Base-by-base conservation (phyloP, 1,140 invertebrate species). In the Sitophilus oryzae region DNA sequence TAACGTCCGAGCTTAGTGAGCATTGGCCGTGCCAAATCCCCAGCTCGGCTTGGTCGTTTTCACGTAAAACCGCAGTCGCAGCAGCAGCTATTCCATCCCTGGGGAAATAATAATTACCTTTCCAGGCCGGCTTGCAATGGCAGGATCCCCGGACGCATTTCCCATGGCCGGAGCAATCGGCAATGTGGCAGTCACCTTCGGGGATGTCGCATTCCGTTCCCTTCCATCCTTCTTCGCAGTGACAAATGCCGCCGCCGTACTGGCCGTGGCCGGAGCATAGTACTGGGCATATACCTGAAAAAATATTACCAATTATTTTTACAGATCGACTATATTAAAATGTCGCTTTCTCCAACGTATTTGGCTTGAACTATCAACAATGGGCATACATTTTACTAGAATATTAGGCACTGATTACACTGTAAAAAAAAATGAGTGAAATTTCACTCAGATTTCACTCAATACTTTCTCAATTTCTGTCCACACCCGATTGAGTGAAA, bases 191-290 rank as follows among this genome's bases (percentile, higher is more conserved):
- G 74, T 95, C 93, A 56, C 83, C 81, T 56, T 89, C 84, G 22
- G 91, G 90, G 54, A 96, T 82, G 72, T 95, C 91, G 74, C 96
- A 99, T 76, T 97, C 93, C 16, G 84, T 80, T 22, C 96, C 96
- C 76, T 96, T 96, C 90, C 91, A 98, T 38, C 94, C 93, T 64
- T 92, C 86, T 71, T 94, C 91, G 73, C 96, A 99, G 66, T 93
- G 86, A 75, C 96, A 99, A 59, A 92, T 76, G 14, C 96, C 96
- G 42, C 91, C 91, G 18, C 91, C 86, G 71, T 98, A 99, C 65
- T 92, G 86, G 19, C 96, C 96, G 68, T 98, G 93, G 52, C 89
- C 93, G 57, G 91, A 94, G 76, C 96, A 99, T 46, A 98, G 77
- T 2, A 96, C 90, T 23, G 96, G 96, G 77, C 96, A 99, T n/a